phyloP scores from a whole-genome alignment of 2,797 vertebrate species.

The Dermochelys coriacea region DNA sequence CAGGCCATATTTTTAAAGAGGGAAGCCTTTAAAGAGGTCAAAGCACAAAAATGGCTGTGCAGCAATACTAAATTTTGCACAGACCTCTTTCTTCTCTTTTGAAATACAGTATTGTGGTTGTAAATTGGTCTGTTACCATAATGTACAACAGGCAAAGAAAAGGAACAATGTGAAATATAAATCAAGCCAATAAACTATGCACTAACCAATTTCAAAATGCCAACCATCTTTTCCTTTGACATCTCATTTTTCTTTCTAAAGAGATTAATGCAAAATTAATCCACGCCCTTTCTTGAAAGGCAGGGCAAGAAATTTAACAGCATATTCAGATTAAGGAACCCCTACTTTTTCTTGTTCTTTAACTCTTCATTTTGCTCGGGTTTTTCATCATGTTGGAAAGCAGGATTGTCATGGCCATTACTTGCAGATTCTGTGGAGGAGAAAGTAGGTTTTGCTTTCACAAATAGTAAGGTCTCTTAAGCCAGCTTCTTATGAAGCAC shows the following conservation, averaged over 20 bases:
- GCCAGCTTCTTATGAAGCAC: background rate
- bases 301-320: rapidly evolving
- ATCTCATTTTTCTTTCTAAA: slow-evolving; percentile 71
- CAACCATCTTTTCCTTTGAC: slow-evolving; percentile 61
- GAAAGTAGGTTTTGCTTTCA: background rate
- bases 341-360: slow-evolving; percentile 61
- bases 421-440: slow-evolving; percentile 52
- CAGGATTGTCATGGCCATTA: slow-evolving; percentile 47
- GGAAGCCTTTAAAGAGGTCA: background rate
- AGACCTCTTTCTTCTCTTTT: rapidly evolving
- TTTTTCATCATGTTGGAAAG: slow-evolving; percentile 70
- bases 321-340: background rate
- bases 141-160: background rate
- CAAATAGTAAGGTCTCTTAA: background rate
- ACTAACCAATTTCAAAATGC: slow-evolving; percentile 81
- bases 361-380: slow-evolving; percentile 28
- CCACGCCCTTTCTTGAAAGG: background rate
- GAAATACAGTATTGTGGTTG: background rate
- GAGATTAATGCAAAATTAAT: background rate
- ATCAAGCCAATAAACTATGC: background rate
- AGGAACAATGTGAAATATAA: background rate
- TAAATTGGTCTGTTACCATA: background rate
- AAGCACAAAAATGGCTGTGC: background rate
- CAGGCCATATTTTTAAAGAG: background rate
- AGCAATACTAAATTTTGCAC: rapidly evolving